A percentile compares a stretch with the other conserved stretches of the same genome.
Conservation (phyloP, 92 coral and sea anemone species). For the Palythoa grandiflora region DNA sequence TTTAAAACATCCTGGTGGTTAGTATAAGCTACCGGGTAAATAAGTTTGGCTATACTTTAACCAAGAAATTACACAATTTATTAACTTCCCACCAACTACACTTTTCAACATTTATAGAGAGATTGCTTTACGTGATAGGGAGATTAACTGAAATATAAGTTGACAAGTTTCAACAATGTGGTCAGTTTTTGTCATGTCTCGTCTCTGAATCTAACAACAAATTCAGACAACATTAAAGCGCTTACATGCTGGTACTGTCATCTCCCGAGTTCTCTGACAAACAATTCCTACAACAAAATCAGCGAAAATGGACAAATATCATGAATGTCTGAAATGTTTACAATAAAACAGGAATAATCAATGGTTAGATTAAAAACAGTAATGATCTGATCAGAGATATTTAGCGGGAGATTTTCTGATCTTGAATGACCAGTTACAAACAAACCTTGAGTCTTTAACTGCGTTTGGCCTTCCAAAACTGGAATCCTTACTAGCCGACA, state of each 20-base stretch:
- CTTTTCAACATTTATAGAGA: too few species aligned
- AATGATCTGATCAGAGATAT: background rate
- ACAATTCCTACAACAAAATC: slow-evolving; percentile 25
- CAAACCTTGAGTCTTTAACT: slow-evolving; percentile 3
- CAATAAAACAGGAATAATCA: background rate
- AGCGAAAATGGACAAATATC: background rate
- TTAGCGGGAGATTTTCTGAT: background rate
- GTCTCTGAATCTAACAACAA: background rate
- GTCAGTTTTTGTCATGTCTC: background rate
- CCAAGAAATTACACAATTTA: too few species aligned
- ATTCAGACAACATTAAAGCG: background rate
- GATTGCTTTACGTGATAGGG: too few species aligned
- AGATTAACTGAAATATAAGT: background rate
- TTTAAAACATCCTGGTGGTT: too few species aligned
- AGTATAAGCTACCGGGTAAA: too few species aligned
- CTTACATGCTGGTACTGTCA: slow-evolving; percentile 20
- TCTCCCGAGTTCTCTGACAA: background rate
- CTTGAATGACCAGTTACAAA: slow-evolving; percentile 6
- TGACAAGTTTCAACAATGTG: background rate
- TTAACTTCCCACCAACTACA: too few species aligned
- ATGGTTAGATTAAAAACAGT: background rate
- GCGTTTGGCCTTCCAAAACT: background rate
- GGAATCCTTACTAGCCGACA: slow-evolving; percentile 61
- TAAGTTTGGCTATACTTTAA: too few species aligned
- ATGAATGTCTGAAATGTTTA: too few species aligned